Conservation (phyloP, 2,113 vertebrate genomes). For the Chionodraco myersi region DNA sequence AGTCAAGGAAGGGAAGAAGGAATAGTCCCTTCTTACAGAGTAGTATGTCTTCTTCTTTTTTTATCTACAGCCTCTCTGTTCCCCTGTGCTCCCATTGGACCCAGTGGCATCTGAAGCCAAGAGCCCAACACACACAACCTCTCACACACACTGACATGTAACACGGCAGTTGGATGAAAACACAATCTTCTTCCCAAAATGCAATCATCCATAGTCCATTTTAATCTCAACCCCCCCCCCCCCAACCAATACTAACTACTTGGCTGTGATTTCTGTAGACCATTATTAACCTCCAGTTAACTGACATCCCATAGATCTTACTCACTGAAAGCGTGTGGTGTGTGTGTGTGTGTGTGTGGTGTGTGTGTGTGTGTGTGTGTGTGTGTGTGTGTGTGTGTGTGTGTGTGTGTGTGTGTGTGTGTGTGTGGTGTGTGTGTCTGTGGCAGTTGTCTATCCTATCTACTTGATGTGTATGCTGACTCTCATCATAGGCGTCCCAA, state of each 20-base stretch:
- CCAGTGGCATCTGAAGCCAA: constrained; percentile 5
- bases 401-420: constrained; percentile 16
- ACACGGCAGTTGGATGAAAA: constrained; percentile 38
- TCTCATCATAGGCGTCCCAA: constrained; percentile 10
- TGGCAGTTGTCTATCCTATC: constrained; percentile 12
- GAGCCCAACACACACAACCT: not conserved
- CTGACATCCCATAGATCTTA: constrained; percentile 53
- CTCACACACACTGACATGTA: constrained; percentile 43
- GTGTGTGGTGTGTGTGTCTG: constrained; percentile 33
- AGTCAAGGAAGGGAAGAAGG: not conserved
- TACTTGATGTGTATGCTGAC: constrained; percentile 30
- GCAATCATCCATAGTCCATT: constrained; percentile 52
- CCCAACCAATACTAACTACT: constrained; percentile 48
- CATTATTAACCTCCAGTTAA: constrained; percentile 42
- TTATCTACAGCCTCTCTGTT: constrained; percentile 14
- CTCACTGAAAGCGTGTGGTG: constrained; percentile 24
- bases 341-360: not conserved
- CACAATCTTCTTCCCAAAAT: constrained; percentile 46
- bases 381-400: too few relatives aligned
- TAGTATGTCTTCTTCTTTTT: not conserved
- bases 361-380: too few relatives aligned
- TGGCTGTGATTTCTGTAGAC: constrained; percentile 42
- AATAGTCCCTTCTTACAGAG: not conserved
- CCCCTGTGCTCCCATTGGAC: constrained; percentile 18
- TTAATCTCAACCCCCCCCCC: constrained; percentile 39